These are phyloP conservation scores for Acronicta aceris DNA, from an alignment of 2,888 invertebrate species.

Conservation along the genomic window DNA sequence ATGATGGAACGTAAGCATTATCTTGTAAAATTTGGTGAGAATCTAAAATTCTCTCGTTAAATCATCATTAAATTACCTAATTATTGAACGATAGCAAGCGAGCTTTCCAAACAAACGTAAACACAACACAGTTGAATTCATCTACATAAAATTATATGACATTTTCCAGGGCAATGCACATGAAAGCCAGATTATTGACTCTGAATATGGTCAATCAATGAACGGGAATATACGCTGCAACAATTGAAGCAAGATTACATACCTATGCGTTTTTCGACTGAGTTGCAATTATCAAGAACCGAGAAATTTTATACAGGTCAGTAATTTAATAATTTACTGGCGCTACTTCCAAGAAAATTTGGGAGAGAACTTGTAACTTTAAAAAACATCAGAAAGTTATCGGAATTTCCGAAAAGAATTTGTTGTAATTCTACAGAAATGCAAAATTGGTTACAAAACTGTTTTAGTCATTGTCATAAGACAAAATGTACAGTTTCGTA, in stretches of 20 bases:
- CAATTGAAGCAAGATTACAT: constrained; percentile 21
- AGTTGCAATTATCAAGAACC: constrained; percentile 3
- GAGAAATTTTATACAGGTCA: not conserved
- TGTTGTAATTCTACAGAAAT: no score
- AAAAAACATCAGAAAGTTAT: no score
- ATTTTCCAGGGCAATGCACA: constrained; percentile 14
- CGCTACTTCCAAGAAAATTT: not conserved
- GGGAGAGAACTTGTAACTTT: not conserved
- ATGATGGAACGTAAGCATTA: no score
- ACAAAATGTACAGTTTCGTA: no score
- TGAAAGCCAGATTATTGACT: constrained; percentile 27
- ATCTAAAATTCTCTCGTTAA: no score
- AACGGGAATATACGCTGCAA: constrained; percentile 19
- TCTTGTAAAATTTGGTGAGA: no score
- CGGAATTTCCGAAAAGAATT: no score
- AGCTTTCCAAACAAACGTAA: no score
- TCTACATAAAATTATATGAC: constrained; percentile 13
- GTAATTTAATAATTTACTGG: constrained; percentile 2
- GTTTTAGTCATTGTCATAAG: no score
- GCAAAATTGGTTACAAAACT: no score
- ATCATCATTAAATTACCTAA: no score
- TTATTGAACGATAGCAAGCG: no score
- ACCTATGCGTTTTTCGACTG: constrained; percentile 17
- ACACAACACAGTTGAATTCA: not conserved
- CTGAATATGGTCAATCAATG: constrained; percentile 53